Conservation (phyloP, 2,113 vertebrate species). For the Entomyzon cyanotis region DNA sequence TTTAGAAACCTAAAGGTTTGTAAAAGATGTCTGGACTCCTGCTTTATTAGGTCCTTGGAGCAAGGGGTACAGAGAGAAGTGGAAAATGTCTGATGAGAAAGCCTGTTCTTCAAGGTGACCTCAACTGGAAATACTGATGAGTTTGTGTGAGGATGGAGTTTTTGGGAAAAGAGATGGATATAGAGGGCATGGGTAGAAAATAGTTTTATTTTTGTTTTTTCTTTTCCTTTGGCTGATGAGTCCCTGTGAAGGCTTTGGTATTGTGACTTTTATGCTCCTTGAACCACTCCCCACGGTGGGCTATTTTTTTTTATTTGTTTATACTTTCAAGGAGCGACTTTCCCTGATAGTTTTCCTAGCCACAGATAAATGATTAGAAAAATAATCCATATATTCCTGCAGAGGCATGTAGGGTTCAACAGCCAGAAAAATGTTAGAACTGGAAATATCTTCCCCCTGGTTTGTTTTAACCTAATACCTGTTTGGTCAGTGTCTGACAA, state of each 20-base stretch:
- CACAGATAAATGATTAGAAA: background rate
- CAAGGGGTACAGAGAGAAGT: background rate
- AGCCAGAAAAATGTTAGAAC: background rate
- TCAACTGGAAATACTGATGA: background rate
- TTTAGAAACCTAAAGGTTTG: background rate
- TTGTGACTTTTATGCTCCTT: background rate
- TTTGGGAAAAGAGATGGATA: background rate
- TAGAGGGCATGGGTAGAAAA: background rate
- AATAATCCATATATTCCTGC: background rate
- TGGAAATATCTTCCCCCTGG: background rate
- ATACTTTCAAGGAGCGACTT: background rate
- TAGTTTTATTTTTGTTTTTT: background rate
- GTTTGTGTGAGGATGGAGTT: background rate
- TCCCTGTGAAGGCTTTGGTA: background rate
- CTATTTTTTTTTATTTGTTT: background rate
- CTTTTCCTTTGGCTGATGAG: background rate
- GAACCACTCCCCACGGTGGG: rapidly evolving
- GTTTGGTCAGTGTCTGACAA: background rate
- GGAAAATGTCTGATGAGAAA: background rate
- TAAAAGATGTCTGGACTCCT: background rate
- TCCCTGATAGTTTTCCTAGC: background rate
- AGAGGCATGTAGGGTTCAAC: background rate
- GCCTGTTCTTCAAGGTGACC: background rate
- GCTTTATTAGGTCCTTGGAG: background rate
- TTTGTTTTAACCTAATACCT: background rate